Evolutionary conservation across 2,113 vertebrate species (phyloP).

Genomic region (Ovis aries): DNA sequence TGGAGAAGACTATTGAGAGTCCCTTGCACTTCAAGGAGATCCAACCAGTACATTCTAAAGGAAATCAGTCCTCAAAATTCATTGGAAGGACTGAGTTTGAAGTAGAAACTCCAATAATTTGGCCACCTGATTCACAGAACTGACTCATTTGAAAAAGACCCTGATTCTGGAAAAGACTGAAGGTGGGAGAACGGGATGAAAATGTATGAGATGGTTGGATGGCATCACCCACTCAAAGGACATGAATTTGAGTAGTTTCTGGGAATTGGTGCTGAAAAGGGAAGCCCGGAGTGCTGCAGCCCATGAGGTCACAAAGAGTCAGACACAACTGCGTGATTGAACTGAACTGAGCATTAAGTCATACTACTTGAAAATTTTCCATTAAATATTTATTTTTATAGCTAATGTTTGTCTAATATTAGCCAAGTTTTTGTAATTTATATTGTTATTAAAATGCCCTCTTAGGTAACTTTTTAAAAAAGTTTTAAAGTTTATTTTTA

Average conservation of each 20-base stretch:
- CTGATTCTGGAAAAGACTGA: background rate
- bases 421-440: background rate
- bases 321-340: background rate
- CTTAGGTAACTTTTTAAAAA: background rate
- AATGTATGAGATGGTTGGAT: background rate
- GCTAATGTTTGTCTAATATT: background rate
- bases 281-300: background rate
- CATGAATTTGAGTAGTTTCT: background rate
- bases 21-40: background rate
- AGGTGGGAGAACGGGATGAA: background rate
- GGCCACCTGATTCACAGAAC: background rate
- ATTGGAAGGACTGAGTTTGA: background rate
- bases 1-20: background rate
- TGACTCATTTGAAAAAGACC: background rate
- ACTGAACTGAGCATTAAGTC: background rate
- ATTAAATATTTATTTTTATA: background rate
- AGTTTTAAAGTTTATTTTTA: background rate
- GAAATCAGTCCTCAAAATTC: background rate
- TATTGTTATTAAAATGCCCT: background rate
- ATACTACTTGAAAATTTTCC: background rate
- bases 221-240: rapidly evolving
- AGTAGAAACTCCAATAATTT: background rate
- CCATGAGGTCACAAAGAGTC: background rate
- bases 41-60: background rate
- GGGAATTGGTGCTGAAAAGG: background rate